Conservation (phyloP, 1,140 invertebrate genomes). For the Cryptotermes secundus region DNA sequence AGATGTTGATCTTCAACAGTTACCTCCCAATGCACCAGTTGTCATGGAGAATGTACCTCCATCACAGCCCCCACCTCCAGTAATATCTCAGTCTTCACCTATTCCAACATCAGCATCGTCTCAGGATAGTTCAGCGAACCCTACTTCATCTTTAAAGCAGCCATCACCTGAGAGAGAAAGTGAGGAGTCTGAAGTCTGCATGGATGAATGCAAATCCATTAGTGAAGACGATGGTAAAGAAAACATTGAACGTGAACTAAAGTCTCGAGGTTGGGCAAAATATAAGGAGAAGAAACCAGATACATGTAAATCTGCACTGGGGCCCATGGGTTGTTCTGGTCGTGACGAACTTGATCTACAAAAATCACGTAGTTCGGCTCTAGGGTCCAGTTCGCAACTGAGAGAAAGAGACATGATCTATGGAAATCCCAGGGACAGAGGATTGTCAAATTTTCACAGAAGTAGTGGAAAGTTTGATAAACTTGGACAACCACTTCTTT, state of each 20-base stretch:
- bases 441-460: neutral
- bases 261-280: slow-evolving; percentile 38
- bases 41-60: slow-evolving; percentile 31
- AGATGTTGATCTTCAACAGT: slow-evolving; percentile 79
- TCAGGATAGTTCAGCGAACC: slow-evolving; percentile 24
- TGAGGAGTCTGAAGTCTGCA: neutral
- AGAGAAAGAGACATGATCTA: neutral
- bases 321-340: slow-evolving; percentile 17
- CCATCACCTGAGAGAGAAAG: neutral
- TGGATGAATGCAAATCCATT: slow-evolving; percentile 1
- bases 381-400: slow-evolving; percentile 9
- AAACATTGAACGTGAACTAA: slow-evolving; percentile 23
- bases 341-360: neutral
- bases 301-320: slow-evolving; percentile 37
- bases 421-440: slow-evolving; percentile 17
- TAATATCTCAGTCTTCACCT: slow-evolving; percentile 35
- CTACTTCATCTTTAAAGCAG: neutral
- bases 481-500: slow-evolving; percentile 56
- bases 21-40: slow-evolving; percentile 32
- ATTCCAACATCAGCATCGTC: neutral
- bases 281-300: slow-evolving; percentile 41
- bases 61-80: slow-evolving; percentile 37
- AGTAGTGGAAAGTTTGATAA: slow-evolving; percentile 47
- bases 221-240: slow-evolving; percentile 31
- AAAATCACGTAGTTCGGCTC: neutral